Conservation (phyloP, 1,140 invertebrate species). For the Lepidurus couesii region DNA sequence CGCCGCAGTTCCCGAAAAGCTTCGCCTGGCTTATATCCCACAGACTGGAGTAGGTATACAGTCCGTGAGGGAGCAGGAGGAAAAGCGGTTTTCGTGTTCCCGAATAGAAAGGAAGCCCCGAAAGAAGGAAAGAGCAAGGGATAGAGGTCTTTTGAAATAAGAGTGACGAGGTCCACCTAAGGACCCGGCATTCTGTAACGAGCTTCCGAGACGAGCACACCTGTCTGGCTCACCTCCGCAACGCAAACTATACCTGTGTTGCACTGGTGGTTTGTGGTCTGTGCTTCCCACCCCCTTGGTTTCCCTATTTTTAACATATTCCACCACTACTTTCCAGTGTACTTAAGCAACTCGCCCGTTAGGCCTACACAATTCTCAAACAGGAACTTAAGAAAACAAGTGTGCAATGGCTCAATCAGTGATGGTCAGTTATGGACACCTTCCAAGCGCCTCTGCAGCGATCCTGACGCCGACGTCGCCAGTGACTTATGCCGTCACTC, state of each 20-base stretch:
- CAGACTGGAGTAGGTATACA: not conserved
- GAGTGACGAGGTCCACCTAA: conserved; percentile 17
- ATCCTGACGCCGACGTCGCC: not conserved
- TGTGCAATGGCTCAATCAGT: conserved; percentile 5
- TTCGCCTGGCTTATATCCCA: not conserved
- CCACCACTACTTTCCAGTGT: not conserved
- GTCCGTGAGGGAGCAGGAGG: conserved; percentile 2
- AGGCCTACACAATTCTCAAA: not conserved
- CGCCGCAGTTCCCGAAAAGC: not conserved
- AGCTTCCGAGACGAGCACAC: conserved; percentile 20
- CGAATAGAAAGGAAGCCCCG: conserved; percentile 9
- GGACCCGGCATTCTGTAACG: conserved; percentile 17
- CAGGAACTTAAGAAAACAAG: not conserved
- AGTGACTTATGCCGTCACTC: not conserved
- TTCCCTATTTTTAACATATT: not conserved
- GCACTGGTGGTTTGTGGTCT: not conserved
- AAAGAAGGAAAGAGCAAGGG: conserved; percentile 2
- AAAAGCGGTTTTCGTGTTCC: conserved; percentile 19
- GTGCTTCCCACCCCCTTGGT: not conserved
- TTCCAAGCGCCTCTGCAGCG: not conserved
- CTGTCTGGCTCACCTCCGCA: conserved; percentile 12
- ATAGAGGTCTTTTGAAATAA: conserved; percentile 15
- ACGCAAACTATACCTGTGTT: not conserved
- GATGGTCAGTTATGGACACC: conserved; percentile 12
- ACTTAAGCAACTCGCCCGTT: not conserved